These are phyloP conservation scores for Microtus ochrogaster DNA, from an alignment of 2,113 vertebrate genomes.

Conservation along the genomic window DNA sequence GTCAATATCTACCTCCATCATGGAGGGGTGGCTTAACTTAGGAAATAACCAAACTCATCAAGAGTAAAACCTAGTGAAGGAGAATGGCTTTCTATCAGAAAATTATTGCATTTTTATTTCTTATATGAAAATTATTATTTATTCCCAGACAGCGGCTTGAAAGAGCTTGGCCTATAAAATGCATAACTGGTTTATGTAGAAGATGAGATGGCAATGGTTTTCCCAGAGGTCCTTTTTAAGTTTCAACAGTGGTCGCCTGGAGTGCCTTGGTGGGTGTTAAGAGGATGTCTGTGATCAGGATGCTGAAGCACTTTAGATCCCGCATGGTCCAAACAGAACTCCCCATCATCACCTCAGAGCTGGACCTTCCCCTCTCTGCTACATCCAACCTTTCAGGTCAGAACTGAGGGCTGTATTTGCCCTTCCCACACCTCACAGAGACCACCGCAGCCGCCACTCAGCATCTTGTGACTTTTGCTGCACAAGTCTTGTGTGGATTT, in stretches of 20 bases:
- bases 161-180: neutral
- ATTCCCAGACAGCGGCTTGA: neutral
- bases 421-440: neutral
- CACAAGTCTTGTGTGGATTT: neutral
- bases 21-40: constrained; percentile 6
- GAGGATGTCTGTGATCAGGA: neutral
- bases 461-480: neutral
- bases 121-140: neutral
- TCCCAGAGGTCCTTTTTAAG: neutral
- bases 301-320: neutral
- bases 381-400: neutral
- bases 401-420: neutral
- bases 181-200: neutral
- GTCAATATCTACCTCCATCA: neutral
- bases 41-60: constrained; percentile 1
- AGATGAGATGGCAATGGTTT: neutral
- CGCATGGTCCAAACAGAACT: no score
- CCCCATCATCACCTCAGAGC: neutral
- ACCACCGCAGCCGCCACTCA: neutral
- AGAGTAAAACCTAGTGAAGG: neutral
- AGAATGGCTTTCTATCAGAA: neutral
- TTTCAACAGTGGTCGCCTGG: neutral
- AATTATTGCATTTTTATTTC: neutral
- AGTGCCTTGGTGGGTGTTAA: neutral
- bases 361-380: neutral